A percentile compares a stretch with the other conserved stretches of the same genome.
Evolutionary conservation across 1,140 invertebrate genomes (phyloP).

Genomic region (Papilio polytes): DNA sequence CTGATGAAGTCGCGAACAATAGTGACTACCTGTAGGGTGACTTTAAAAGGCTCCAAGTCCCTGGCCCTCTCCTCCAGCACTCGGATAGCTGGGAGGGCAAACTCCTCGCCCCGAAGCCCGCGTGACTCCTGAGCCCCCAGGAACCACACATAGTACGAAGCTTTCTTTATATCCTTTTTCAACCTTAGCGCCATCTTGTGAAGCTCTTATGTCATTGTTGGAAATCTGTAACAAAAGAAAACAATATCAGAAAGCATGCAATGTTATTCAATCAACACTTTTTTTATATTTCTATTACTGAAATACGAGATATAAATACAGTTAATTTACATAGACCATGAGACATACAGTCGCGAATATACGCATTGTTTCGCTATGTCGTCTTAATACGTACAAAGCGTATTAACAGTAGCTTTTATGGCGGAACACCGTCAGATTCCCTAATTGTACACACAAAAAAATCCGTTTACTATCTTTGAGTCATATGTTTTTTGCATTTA

Average conservation of each 20-base stretch:
- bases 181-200: slow-evolving; percentile 87
- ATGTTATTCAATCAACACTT: not conserved
- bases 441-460: no score
- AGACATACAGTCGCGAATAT: no score
- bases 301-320: not conserved
- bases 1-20: no score
- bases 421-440: no score
- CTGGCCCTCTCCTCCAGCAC: slow-evolving; percentile 93
- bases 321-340: no score
- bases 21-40: slow-evolving; percentile 90
- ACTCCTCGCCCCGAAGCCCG: slow-evolving; percentile 92
- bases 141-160: slow-evolving; percentile 99
- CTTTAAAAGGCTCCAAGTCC: slow-evolving; percentile 95
- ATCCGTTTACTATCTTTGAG: no score
- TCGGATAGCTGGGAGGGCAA: slow-evolving; percentile 92
- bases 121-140: slow-evolving; percentile 97
- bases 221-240: slow-evolving; percentile 62
- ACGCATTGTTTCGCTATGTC: no score
- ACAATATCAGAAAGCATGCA: no score
- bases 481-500: no score
- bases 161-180: slow-evolving; percentile 95
- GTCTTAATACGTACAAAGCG: no score
- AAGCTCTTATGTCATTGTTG: slow-evolving; percentile 76
- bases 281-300: no score
- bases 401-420: no score